These are phyloP conservation scores for Drosophila saltans DNA, from an alignment of 1,140 invertebrate species.

Conservation along the genomic window DNA sequence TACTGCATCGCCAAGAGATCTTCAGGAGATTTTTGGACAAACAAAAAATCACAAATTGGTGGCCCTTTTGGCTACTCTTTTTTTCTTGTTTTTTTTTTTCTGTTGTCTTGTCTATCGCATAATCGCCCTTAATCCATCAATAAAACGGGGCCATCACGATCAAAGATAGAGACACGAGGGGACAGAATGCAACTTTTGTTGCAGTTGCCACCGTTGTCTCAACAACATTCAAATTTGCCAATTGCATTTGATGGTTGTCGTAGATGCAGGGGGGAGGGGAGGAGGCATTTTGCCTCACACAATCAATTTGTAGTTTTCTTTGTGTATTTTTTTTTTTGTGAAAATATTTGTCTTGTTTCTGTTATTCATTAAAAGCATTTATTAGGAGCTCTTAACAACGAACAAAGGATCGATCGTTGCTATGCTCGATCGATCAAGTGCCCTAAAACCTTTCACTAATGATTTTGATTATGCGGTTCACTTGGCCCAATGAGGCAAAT, in stretches of 20 bases:
- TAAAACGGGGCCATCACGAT: constrained; percentile 83
- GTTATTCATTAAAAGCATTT: constrained; percentile 70
- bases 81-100: too few relatives aligned
- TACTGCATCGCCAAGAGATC: constrained; percentile 49
- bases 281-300: constrained; percentile 50
- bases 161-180: background rate
- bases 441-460: constrained; percentile 82
- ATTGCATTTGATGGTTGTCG: constrained; percentile 37
- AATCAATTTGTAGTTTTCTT: constrained; percentile 60
- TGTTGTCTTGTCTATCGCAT: constrained; percentile 65
- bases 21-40: constrained; percentile 54
- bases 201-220: constrained; percentile 71
- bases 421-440: constrained; percentile 79
- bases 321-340: constrained; percentile 42
- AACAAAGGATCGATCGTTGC: constrained; percentile 33
- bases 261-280: background rate
- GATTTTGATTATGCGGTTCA: constrained; percentile 69
- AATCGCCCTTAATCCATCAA: constrained; percentile 83
- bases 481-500: constrained; percentile 41
- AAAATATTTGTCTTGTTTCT: constrained; percentile 75
- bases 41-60: constrained; percentile 49
- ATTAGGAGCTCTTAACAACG: constrained; percentile 62
- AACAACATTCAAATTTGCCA: constrained; percentile 75
- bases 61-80: constrained; percentile 65
- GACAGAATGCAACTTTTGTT: constrained; percentile 35